Conservation (phyloP, 2,797 vertebrate species). For the Synanceia verrucosa region DNA sequence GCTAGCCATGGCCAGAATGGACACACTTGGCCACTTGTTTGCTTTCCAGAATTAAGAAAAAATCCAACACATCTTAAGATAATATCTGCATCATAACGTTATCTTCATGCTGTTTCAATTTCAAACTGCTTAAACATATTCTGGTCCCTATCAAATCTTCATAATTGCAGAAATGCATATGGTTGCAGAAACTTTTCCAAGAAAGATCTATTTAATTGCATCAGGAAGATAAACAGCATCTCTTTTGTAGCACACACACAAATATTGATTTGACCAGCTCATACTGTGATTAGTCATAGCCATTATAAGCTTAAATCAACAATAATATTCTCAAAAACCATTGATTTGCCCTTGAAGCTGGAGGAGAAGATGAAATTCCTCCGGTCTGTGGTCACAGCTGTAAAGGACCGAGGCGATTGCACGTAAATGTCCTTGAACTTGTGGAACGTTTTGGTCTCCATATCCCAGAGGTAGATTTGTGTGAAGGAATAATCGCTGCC, state of each 20-base stretch:
- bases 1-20: neutral
- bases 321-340: slow-evolving; percentile 94
- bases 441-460: slow-evolving; percentile 87
- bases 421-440: slow-evolving; percentile 98
- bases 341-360: slow-evolving; percentile 97
- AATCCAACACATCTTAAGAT: slow-evolving; percentile 15
- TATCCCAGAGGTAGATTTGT: slow-evolving; percentile 95
- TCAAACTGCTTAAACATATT: neutral
- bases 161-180: slow-evolving; percentile 16
- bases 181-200: slow-evolving; percentile 14
- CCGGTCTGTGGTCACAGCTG: slow-evolving; percentile 88
- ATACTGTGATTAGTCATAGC: slow-evolving; percentile 1
- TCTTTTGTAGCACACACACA: slow-evolving; percentile 30
- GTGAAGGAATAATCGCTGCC: slow-evolving; percentile 98
- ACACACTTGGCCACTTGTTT: neutral
- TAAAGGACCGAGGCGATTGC: slow-evolving; percentile 95
- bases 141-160: slow-evolving; percentile 12
- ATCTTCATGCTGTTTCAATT: slow-evolving; percentile 41
- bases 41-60: slow-evolving; percentile 4
- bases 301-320: slow-evolving; percentile 90
- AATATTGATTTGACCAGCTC: slow-evolving; percentile 1
- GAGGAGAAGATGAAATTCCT: slow-evolving; percentile 96
- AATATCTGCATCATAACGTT: slow-evolving; percentile 8
- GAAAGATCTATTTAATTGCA: slow-evolving; percentile 37
- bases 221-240: slow-evolving; percentile 39